phyloP scores from a whole-genome alignment of 2,797 vertebrate species.

The Salmo trutta region DNA sequence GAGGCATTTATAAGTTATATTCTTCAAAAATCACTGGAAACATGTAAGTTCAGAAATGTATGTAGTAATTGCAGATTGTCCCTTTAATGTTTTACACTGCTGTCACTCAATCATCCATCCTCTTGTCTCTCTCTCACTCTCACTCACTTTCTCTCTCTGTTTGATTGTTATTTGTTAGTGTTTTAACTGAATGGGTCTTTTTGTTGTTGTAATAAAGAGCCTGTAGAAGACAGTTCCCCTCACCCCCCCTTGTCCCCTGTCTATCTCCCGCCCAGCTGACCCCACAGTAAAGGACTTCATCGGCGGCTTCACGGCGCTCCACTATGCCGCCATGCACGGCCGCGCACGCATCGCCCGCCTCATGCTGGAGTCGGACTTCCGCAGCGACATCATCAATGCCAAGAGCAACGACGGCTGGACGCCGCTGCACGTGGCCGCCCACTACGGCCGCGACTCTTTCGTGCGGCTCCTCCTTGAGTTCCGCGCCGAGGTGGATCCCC shows the following conservation, averaged over 20 bases:
- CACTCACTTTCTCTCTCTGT: conserved; percentile 3
- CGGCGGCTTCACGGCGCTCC: conserved; percentile 96
- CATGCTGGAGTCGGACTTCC: conserved; percentile 93
- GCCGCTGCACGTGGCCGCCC: conserved; percentile 95
- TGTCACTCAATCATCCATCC: not conserved
- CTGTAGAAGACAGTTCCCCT: not conserved
- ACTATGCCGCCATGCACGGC: conserved; percentile 98
- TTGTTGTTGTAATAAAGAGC: not conserved
- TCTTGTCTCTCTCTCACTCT: too few species aligned
- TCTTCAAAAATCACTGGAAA: too few species aligned
- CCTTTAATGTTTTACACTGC: not conserved
- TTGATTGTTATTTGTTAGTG: not conserved
- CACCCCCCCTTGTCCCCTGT: too few species aligned
- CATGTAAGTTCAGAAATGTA: not conserved
- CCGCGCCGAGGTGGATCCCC: conserved; percentile 94
- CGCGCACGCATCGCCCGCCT: conserved; percentile 93
- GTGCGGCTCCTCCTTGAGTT: conserved; percentile 96
- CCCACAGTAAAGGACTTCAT: conserved; percentile 98
- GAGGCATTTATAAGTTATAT: too few species aligned
- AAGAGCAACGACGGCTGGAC: conserved; percentile 99
- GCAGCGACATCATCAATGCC: conserved; percentile 94
- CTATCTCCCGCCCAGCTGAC: conserved; percentile 79
- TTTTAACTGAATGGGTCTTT: too few species aligned
- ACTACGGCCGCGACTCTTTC: conserved; percentile 96
- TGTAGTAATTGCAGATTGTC: not conserved